phyloP scores from a whole-genome alignment of 2,797 vertebrate genomes.

The Poecilia gillii region DNA sequence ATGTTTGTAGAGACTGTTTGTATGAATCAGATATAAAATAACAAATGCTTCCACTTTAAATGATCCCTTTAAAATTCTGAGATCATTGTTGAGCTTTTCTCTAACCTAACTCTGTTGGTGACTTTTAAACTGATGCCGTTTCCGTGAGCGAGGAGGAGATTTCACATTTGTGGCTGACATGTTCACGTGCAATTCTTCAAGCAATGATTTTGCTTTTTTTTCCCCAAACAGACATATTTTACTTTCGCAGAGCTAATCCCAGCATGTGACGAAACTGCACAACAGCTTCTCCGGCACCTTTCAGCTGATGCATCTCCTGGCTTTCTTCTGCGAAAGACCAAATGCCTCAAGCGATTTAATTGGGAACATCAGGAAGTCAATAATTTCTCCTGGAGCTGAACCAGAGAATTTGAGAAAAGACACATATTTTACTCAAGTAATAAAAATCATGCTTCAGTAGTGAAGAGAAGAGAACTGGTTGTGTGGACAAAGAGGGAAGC shows the following conservation, averaged over 20 bases:
- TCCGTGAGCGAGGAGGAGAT: background rate
- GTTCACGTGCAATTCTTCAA: background rate
- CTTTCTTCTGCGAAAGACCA: conserved; percentile 38
- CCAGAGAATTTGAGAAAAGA: conserved; percentile 21
- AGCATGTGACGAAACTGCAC: conserved; percentile 9
- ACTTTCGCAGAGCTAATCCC: conserved; percentile 30
- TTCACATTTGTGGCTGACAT: background rate
- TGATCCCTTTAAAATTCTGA: background rate
- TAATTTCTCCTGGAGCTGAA: conserved; percentile 26
- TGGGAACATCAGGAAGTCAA: conserved; percentile 49
- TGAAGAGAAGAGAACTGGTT: conserved; percentile 30
- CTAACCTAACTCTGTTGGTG: background rate
- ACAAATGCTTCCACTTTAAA: background rate
- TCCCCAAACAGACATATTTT: background rate
- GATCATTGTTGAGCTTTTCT: background rate
- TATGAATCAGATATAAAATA: background rate
- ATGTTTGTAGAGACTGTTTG: background rate
- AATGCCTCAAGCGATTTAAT: conserved; percentile 43
- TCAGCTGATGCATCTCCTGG: conserved; percentile 22
- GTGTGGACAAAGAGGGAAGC: conserved; percentile 57
- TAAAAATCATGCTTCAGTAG: conserved; percentile 50
- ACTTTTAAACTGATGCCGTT: background rate
- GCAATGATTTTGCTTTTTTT: background rate
- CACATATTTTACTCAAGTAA: conserved; percentile 29
- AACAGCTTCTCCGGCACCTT: conserved; percentile 19